Percentiles rank a stretch among this genome's conserved stretches.
Evolutionary conservation across 2,113 vertebrate genomes (phyloP).

Genomic region (Alosa alosa): DNA sequence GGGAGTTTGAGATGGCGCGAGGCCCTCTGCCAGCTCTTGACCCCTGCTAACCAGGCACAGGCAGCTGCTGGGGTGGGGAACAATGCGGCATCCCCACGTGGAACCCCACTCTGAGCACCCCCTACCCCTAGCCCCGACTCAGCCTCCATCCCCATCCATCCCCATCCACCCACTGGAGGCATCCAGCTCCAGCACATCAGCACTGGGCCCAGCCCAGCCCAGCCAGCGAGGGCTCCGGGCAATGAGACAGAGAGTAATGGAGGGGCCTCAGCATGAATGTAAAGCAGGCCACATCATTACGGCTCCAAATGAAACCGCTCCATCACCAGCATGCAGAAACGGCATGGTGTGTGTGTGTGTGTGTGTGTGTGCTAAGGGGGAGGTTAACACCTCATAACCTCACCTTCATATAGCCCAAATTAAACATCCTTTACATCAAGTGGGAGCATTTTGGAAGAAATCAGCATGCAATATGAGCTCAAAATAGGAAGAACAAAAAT

Average conservation of each 20-base stretch:
- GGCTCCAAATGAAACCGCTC: constrained; percentile 6
- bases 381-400: background rate
- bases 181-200: background rate
- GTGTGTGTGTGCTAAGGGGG: background rate
- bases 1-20: background rate
- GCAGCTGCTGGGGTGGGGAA: background rate
- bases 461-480: background rate
- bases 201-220: background rate
- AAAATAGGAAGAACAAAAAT: background rate
- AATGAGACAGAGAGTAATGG: constrained; percentile 9
- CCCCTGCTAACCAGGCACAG: background rate
- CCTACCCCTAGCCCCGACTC: background rate
- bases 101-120: background rate
- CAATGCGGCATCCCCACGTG: background rate
- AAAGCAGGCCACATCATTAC: constrained; percentile 16
- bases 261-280: constrained; percentile 6
- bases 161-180: background rate
- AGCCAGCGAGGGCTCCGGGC: background rate
- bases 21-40: constrained; percentile 2
- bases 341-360: background rate
- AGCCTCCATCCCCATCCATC: background rate
- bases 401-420: constrained; percentile 8
- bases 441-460: constrained; percentile 21
- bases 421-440: constrained; percentile 41
- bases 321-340: constrained; percentile 2